Evolutionary conservation across 2,113 vertebrate genomes (phyloP), one percentile per base, ranked within the genome.

Genomic region (Rhagologus leucostigma): DNA sequence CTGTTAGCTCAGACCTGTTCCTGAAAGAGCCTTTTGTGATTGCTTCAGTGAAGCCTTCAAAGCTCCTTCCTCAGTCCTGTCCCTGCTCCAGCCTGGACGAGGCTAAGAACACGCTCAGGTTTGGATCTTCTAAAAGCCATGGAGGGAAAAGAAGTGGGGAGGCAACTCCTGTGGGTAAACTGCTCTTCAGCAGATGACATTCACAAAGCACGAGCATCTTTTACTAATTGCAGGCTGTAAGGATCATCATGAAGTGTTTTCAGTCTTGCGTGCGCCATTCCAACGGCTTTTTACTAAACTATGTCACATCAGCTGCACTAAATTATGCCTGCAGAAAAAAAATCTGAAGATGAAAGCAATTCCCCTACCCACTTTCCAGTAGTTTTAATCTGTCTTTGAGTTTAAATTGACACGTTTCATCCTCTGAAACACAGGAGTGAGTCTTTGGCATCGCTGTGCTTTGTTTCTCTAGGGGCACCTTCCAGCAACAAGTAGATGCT

Each of bases 1-100:
- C 93, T 90, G 88, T 95, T 96, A 86, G 82, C 73, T 96, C 92
- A 93, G 83, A 74, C 79, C 77, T 2, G 3, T 46, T 93, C 67
- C 88, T 96, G 93, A 94, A 94, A 90, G 93, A 90, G 93, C 79
- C 85, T 82, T 93, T 95, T 96, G 90, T 95, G 90, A 69, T 86
- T n/a, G 71, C 77, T 90, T 64, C 79, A 94, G 85, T 64, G 79
- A 57, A 93, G 76, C 64, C 69, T 96, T 94, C 81, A 89, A 90
- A 95, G 73, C 79, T 92, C 60, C 67, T 63, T 88, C 64, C 76
- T 90, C 90, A 84, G 52, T 68, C 44, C 79, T 89, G 55, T 82
- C 60, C n/a, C 22, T 53, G 44, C 70, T 90, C 85, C 90, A 91
- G 71, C 85, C 68, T 90, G 79, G 76, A 84, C 4, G 22, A 92